Conservation (phyloP, 2,113 vertebrate genomes). For the Myiagra hebetior region DNA sequence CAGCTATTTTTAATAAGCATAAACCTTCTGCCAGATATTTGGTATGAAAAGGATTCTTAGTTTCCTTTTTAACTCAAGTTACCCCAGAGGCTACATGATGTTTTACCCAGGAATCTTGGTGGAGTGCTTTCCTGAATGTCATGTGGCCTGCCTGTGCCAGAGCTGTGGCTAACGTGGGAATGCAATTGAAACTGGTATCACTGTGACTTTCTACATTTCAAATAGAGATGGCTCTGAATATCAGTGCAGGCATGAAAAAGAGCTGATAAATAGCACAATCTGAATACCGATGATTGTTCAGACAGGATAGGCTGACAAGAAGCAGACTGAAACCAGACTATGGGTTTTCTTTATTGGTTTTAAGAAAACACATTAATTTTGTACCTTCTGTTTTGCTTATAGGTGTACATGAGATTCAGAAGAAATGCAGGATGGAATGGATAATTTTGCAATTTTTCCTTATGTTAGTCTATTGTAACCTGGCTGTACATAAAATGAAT, state of each 20-base stretch:
- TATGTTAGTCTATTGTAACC: slow-evolving; percentile 64
- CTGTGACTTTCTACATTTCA: slow-evolving; percentile 74
- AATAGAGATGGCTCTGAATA: slow-evolving; percentile 57
- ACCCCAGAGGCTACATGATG: slow-evolving; percentile 5
- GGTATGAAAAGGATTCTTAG: slow-evolving; percentile 29
- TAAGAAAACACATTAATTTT: slow-evolving; percentile 61
- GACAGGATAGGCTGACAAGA: slow-evolving; percentile 63
- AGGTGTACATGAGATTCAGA: slow-evolving; percentile 63
- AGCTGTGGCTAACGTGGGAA: slow-evolving; percentile 36
- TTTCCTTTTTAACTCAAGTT: slow-evolving; percentile 32
- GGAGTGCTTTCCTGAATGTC: slow-evolving; percentile 60
- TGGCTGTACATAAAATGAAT: slow-evolving; percentile 67
- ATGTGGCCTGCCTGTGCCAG: neutral
- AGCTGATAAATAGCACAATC: slow-evolving; percentile 74
- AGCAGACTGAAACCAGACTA: slow-evolving; percentile 34
- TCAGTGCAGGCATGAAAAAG: slow-evolving; percentile 46
- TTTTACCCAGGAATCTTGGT: slow-evolving; percentile 42
- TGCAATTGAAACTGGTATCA: slow-evolving; percentile 62
- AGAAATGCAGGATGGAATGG: slow-evolving; percentile 61
- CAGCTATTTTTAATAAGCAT: slow-evolving; percentile 45
- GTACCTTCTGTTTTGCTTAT: slow-evolving; percentile 64
- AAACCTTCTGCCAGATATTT: slow-evolving; percentile 40
- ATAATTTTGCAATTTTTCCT: slow-evolving; percentile 60
- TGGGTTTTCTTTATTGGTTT: slow-evolving; percentile 38
- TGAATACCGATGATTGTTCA: slow-evolving; percentile 43